A percentile compares a stretch with the other conserved stretches of the same genome.
phyloP scores from a whole-genome alignment of 2,797 vertebrate genomes.

The Melanotaenia nigrans region DNA sequence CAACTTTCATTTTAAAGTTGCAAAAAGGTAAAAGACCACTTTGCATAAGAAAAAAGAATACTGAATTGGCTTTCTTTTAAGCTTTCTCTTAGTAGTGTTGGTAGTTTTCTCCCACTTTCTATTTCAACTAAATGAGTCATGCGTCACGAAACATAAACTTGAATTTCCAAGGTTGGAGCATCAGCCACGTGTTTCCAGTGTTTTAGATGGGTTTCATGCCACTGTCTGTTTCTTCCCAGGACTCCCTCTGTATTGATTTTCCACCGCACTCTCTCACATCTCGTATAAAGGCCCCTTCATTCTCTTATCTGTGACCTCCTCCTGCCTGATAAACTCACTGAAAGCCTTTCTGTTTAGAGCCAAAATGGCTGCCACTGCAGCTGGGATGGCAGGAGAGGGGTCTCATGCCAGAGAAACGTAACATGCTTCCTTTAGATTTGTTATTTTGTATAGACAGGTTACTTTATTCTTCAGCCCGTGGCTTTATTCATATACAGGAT shows the following conservation, averaged over 20 bases:
- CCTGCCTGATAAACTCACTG: slow-evolving; percentile 55
- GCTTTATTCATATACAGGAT: neutral
- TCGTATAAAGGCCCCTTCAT: slow-evolving; percentile 58
- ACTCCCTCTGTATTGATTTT: slow-evolving; percentile 65
- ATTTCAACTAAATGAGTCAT: neutral
- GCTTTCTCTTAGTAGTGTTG: neutral
- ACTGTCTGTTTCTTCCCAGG: slow-evolving; percentile 23
- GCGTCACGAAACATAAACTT: slow-evolving; percentile 13
- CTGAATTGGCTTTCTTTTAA: neutral
- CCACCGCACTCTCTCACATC: slow-evolving; percentile 36
- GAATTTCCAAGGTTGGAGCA: slow-evolving; percentile 26
- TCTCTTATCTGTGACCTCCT: slow-evolving; percentile 63
- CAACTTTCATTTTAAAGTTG: neutral
- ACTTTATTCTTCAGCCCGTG: neutral
- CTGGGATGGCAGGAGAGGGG: neutral
- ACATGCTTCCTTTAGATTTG: neutral
- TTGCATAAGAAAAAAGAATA: no score
- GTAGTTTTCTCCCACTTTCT: slow-evolving; percentile 4
- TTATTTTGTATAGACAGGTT: neutral
- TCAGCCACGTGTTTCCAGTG: slow-evolving; percentile 26
- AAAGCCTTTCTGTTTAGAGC: slow-evolving; percentile 61
- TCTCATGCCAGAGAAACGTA: neutral
- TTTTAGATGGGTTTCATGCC: slow-evolving; percentile 24
- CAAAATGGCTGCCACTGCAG: slow-evolving; percentile 53
- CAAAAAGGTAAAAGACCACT: no score